Percentiles rank a stretch among this genome's conserved stretches.
Evolutionary conservation across 2,888 invertebrate genomes (phyloP).

Genomic region (Dermolepida albohirtum): DNA sequence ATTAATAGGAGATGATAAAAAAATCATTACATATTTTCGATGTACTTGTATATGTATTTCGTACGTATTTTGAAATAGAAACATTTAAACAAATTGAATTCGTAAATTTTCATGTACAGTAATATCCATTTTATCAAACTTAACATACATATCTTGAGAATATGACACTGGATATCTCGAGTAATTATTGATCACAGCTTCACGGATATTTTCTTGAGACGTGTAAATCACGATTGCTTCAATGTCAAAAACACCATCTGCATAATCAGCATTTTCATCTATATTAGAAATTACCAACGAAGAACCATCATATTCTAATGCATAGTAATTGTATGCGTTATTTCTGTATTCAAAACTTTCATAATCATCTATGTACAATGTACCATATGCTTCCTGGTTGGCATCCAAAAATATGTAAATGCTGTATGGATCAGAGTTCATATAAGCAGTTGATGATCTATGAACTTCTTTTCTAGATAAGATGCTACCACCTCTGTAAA

Average conservation of each 20-base stretch:
- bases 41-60: too few species aligned
- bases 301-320: conserved; percentile 2
- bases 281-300: background rate
- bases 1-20: too few species aligned
- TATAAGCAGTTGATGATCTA: conserved; percentile 50
- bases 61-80: too few species aligned
- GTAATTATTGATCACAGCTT: background rate
- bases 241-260: background rate
- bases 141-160: background rate
- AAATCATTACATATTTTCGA: too few species aligned
- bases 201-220: background rate
- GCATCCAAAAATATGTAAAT: conserved; percentile 50
- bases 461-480: conserved; percentile 52
- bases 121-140: background rate
- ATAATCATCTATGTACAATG: conserved; percentile 89
- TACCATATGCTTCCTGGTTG: conserved; percentile 77
- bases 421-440: conserved; percentile 51
- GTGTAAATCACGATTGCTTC: background rate
- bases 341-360: conserved; percentile 39
- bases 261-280: conserved; percentile 16
- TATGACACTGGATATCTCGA: background rate
- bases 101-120: background rate
- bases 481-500: conserved; percentile 56
- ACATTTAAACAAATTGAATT: conserved; percentile 1
- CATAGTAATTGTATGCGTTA: conserved; percentile 59